Percentiles rank a stretch among this genome's conserved stretches.
These are phyloP conservation scores for Diachrysia chrysitis DNA, from an alignment of 2,888 invertebrate genomes.

Conservation along the genomic window DNA sequence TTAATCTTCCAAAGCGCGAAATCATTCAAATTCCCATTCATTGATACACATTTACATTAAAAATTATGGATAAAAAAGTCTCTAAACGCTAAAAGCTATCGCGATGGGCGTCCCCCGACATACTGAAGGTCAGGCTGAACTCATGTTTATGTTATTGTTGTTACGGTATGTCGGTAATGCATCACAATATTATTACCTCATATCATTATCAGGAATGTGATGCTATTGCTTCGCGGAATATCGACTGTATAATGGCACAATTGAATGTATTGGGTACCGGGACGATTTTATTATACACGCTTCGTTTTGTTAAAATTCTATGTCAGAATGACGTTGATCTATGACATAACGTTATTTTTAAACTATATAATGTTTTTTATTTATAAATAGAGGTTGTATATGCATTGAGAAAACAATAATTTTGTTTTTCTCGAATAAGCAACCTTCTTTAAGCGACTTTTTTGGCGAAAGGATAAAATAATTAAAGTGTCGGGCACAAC, in stretches of 20 bases:
- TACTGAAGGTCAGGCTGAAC: slow-evolving; percentile 24
- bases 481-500: no score
- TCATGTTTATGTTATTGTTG: slow-evolving; percentile 59
- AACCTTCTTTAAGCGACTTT: no score
- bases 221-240: slow-evolving; percentile 56
- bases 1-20: slow-evolving; percentile 77
- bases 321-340: slow-evolving; percentile 36
- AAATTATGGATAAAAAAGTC: slow-evolving; percentile 11
- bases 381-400: slow-evolving; percentile 4
- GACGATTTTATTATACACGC: slow-evolving; percentile 17
- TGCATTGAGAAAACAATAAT: not conserved
- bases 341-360: slow-evolving; percentile 18
- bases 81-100: slow-evolving; percentile 21
- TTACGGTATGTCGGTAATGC: slow-evolving; percentile 57
- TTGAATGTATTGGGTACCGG: slow-evolving; percentile 34
- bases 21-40: slow-evolving; percentile 67
- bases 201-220: slow-evolving; percentile 65
- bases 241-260: slow-evolving; percentile 38
- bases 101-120: slow-evolving; percentile 19
- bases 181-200: slow-evolving; percentile 72
- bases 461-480: no score
- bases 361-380: slow-evolving; percentile 6
- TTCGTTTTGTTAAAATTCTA: slow-evolving; percentile 35
- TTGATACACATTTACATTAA: slow-evolving; percentile 45
- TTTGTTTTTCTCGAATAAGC: no score